Conservation (phyloP, 2,888 invertebrate genomes). For the Scaeva pyrastri region DNA sequence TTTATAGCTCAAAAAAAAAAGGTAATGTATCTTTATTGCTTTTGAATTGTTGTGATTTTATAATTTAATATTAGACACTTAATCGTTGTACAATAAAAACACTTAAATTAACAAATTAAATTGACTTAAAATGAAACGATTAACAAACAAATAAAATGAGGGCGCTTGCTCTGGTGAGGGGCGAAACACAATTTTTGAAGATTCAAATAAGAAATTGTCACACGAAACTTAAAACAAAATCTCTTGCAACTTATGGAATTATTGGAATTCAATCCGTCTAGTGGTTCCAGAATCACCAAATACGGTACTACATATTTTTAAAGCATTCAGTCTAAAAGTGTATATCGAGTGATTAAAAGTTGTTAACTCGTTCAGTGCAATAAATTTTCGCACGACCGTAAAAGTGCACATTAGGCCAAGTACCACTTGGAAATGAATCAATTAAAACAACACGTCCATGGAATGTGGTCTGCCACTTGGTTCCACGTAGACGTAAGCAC, state of each 20-base stretch:
- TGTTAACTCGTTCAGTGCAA: conserved; percentile 63
- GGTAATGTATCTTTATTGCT: conserved; percentile 5
- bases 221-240: not conserved
- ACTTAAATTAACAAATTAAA: not conserved
- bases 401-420: conserved; percentile 64
- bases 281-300: not conserved
- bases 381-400: conserved; percentile 71
- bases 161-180: too few relatives aligned
- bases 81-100: not conserved
- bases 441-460: conserved; percentile 70
- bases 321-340: conserved; percentile 23
- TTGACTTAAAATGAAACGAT: not conserved
- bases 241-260: not conserved
- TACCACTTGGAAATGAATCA: conserved; percentile 66
- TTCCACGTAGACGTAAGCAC: conserved; percentile 45
- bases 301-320: conserved; percentile 11
- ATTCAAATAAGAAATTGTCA: too few relatives aligned
- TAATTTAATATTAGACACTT: not conserved
- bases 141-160: too few relatives aligned
- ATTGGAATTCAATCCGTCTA: not conserved
- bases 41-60: conserved; percentile 9
- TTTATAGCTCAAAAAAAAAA: conserved; percentile 1
- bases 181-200: too few relatives aligned
- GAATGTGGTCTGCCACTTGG: conserved; percentile 53
- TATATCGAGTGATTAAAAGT: conserved; percentile 48